phyloP scores from a whole-genome alignment of 2,113 vertebrate species.

The Paramormyrops kingsleyae region DNA sequence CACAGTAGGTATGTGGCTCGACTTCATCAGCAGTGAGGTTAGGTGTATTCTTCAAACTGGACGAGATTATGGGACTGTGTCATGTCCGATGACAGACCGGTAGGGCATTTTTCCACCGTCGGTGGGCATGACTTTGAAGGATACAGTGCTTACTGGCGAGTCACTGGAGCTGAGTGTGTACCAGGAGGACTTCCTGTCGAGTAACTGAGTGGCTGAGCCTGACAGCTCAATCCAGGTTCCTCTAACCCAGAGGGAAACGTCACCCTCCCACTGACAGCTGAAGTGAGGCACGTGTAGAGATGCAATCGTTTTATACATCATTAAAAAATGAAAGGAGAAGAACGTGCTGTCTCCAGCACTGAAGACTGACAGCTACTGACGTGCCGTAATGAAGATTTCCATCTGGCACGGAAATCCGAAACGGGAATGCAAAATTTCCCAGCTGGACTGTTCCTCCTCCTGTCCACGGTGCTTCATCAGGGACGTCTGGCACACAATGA shows the following conservation, averaged over 20 bases:
- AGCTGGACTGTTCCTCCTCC: background rate
- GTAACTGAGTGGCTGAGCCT: background rate
- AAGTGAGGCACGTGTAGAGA: background rate
- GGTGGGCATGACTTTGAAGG: background rate
- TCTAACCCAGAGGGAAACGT: background rate
- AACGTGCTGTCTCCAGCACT: background rate
- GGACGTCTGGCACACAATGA: background rate
- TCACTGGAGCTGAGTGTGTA: background rate
- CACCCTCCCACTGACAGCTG: background rate
- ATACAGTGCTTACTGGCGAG: background rate
- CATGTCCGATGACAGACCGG: background rate
- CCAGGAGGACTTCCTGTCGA: background rate
- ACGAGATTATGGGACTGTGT: background rate
- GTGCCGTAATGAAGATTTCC: background rate
- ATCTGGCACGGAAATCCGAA: background rate
- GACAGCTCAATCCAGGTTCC: background rate
- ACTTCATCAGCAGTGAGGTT: background rate
- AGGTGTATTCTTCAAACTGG: background rate
- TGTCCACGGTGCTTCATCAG: background rate
- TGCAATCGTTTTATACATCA: background rate
- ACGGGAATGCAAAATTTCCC: background rate
- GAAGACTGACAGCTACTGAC: background rate
- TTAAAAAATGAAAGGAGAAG: background rate
- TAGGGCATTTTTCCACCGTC: background rate
- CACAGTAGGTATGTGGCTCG: background rate